These are phyloP conservation scores for Stegodyphus dumicola DNA, from an alignment of 1,140 invertebrate species.

Conservation along the genomic window DNA sequence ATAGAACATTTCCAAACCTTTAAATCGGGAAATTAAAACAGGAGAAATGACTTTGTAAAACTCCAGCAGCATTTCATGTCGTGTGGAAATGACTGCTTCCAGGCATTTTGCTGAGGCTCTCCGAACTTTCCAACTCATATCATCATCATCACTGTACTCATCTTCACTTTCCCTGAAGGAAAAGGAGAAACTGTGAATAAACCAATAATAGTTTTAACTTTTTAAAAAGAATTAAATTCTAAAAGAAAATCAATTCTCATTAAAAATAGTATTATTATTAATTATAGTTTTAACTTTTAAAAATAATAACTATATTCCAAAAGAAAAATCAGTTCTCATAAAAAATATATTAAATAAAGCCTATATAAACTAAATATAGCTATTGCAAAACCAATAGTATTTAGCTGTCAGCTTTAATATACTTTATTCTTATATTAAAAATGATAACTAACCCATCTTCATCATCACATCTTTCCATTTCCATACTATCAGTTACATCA, in stretches of 20 bases:
- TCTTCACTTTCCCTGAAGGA: constrained; percentile 81
- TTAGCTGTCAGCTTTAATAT: no score
- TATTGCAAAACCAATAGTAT: no score
- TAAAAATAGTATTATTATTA: neutral
- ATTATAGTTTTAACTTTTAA: neutral
- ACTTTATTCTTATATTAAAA: no score
- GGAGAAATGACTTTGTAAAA: constrained; percentile 90
- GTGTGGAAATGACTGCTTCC: constrained; percentile 91
- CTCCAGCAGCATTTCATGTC: constrained; percentile 89
- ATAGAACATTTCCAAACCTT: constrained; percentile 72
- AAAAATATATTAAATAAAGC: neutral
- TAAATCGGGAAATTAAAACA: constrained; percentile 89
- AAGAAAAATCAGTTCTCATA: neutral
- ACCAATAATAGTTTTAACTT: neutral
- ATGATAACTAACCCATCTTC: constrained; percentile 72
- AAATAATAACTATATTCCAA: neutral
- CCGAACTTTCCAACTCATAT: constrained; percentile 98
- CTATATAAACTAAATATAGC: constrained; percentile 13
- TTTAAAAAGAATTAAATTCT: neutral
- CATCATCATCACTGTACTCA: constrained; percentile 98
- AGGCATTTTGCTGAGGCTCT: constrained; percentile 96
- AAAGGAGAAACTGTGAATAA: neutral
- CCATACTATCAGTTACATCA: constrained; percentile 73
- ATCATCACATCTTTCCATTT: constrained; percentile 78
- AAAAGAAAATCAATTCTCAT: neutral